phyloP scores from a whole-genome alignment of 1,140 invertebrate species.

The Drosophila tropicalis region DNA sequence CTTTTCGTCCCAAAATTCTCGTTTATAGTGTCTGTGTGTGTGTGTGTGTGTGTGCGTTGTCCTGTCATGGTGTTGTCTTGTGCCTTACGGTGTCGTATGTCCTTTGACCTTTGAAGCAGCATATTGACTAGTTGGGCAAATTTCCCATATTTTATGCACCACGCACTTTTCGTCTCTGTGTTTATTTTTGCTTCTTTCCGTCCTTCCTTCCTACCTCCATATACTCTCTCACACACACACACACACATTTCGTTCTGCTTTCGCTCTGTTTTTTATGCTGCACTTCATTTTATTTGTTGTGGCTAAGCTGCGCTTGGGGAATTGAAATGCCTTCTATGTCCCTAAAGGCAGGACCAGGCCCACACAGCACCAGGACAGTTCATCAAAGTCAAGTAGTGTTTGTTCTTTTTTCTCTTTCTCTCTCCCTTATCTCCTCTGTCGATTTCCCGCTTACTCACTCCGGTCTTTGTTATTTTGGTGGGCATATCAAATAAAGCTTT shows the following conservation, averaged over 20 bases:
- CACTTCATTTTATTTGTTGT: conserved; percentile 77
- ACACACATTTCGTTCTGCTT: conserved; percentile 26
- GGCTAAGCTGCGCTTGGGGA: conserved; percentile 75
- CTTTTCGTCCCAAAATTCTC: conserved; percentile 27
- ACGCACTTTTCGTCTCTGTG: conserved; percentile 53
- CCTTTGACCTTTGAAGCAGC: conserved; percentile 14
- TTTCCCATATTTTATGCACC: conserved; percentile 68
- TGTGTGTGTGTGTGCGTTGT: conserved; percentile 14
- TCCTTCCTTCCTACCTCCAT: neutral
- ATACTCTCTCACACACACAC: neutral
- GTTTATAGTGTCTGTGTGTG: conserved; percentile 14
- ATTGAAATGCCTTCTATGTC: conserved; percentile 74
- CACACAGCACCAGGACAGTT: conserved; percentile 52
- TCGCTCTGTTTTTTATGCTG: conserved; percentile 61
- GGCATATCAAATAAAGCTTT: conserved; percentile 26
- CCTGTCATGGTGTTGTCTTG: conserved; percentile 68
- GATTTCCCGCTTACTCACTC: neutral
- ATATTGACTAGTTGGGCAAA: conserved; percentile 21
- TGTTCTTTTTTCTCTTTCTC: conserved; percentile 18
- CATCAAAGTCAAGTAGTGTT: conserved; percentile 68
- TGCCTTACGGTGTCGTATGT: conserved; percentile 48
- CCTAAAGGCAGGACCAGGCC: conserved; percentile 40
- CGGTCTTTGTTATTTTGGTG: conserved; percentile 7
- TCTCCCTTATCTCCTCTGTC: neutral
- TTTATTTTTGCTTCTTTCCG: conserved; percentile 32